These are phyloP conservation scores for Ichneumoninae sp. DNA, from an alignment of 2,888 invertebrate species.

Conservation along the genomic window DNA sequence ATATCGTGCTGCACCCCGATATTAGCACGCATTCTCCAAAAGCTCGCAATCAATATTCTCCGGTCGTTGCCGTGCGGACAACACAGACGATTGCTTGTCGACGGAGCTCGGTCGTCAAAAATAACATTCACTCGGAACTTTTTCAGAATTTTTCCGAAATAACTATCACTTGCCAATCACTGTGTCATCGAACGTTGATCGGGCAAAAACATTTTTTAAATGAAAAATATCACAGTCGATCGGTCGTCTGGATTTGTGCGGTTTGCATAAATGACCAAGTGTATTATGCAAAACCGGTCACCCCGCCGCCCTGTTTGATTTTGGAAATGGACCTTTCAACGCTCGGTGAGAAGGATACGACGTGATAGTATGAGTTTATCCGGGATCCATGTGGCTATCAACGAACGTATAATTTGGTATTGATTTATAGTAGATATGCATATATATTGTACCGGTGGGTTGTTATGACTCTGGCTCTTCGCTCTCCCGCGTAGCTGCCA, in stretches of 20 bases:
- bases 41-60: background rate
- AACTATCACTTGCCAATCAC: background rate
- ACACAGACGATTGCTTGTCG: background rate
- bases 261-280: conserved; percentile 15
- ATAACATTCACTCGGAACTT: background rate
- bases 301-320: background rate
- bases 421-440: conserved; percentile 22
- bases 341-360: conserved; percentile 2
- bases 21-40: background rate
- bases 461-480: conserved; percentile 3
- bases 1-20: background rate
- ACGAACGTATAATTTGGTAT: conserved; percentile 25
- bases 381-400: background rate
- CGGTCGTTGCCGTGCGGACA: background rate
- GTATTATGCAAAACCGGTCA: conserved; percentile 8
- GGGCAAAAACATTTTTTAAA: background rate
- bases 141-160: background rate
- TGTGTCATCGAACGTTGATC: background rate
- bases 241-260: background rate
- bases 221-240: background rate
- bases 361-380: conserved; percentile 14
- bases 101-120: background rate
- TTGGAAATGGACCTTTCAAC: conserved; percentile 33
- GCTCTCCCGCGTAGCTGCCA: background rate
- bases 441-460: background rate